These are phyloP conservation scores for Drosophila albomicans DNA, from an alignment of 1,140 invertebrate genomes.

Conservation along the genomic window DNA sequence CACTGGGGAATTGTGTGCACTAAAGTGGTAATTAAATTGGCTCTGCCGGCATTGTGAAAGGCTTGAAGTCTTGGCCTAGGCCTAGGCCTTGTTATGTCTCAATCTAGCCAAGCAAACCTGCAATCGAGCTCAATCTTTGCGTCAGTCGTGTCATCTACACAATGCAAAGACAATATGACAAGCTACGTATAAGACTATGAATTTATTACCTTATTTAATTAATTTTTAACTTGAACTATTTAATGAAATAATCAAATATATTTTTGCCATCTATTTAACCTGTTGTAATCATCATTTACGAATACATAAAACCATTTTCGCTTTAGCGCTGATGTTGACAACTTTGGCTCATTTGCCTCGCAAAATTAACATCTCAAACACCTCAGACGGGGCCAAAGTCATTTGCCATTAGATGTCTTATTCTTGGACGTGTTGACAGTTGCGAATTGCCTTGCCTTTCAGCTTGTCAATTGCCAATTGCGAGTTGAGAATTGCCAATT, in stretches of 20 bases:
- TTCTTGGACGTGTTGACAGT: constrained; percentile 67
- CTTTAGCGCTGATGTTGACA: constrained; percentile 59
- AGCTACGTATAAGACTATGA: constrained; percentile 22
- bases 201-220: too few species aligned
- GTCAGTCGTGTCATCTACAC: neutral
- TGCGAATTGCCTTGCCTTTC: constrained; percentile 60
- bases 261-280: too few species aligned
- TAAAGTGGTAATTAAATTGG: constrained; percentile 83
- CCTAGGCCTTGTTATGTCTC: constrained; percentile 64
- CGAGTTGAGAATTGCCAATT: constrained; percentile 66
- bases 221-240: too few species aligned
- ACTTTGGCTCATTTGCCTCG: constrained; percentile 52
- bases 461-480: constrained; percentile 61
- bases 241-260: too few species aligned
- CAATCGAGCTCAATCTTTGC: constrained; percentile 21
- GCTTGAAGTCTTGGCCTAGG: constrained; percentile 8
- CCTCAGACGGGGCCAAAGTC: constrained; percentile 53
- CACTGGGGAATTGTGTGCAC: constrained; percentile 65
- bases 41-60: constrained; percentile 66
- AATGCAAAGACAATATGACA: constrained; percentile 55
- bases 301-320: constrained; percentile 45
- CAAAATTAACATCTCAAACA: constrained; percentile 79
- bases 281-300: constrained; percentile 20
- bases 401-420: constrained; percentile 78
- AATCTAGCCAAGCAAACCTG: constrained; percentile 49